Conservation (phyloP, 92 coral and sea anemone genomes). For the Palythoa heliodiscus region DNA sequence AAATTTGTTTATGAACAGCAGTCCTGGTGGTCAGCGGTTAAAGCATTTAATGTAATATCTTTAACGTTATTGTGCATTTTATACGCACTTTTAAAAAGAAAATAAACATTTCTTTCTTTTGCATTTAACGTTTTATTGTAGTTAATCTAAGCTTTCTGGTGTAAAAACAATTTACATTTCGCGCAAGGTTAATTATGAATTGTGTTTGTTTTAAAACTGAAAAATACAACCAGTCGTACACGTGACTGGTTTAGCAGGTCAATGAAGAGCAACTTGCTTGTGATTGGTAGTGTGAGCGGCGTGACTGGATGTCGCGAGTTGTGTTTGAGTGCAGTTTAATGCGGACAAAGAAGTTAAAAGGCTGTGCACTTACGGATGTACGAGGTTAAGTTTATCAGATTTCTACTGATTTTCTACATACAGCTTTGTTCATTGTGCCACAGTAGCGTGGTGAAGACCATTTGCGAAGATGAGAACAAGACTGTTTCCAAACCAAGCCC, state of each 20-base stretch:
- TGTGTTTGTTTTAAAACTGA: too few species aligned
- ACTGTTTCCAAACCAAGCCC: slow-evolving; percentile 69
- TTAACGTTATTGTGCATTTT: too few species aligned
- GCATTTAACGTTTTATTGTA: too few species aligned
- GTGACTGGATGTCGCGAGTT: not conserved
- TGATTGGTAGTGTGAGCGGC: not conserved
- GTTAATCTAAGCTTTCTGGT: too few species aligned
- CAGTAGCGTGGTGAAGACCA: not conserved
- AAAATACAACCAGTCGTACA: not conserved
- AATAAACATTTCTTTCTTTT: too few species aligned
- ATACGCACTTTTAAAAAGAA: too few species aligned
- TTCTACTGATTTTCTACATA: not conserved
- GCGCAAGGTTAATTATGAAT: too few species aligned
- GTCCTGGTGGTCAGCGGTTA: too few species aligned
- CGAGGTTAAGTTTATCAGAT: not conserved
- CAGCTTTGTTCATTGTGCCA: not conserved
- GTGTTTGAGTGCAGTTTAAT: not conserved
- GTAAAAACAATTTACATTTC: too few species aligned
- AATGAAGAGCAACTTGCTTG: not conserved
- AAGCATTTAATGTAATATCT: too few species aligned
- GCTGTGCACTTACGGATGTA: not conserved
- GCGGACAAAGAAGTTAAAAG: not conserved
- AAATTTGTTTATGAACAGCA: too few species aligned
- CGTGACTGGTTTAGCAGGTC: not conserved
- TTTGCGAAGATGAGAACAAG: not conserved